Conservation (phyloP, 2,888 invertebrate species). For the Melolontha melolontha region DNA sequence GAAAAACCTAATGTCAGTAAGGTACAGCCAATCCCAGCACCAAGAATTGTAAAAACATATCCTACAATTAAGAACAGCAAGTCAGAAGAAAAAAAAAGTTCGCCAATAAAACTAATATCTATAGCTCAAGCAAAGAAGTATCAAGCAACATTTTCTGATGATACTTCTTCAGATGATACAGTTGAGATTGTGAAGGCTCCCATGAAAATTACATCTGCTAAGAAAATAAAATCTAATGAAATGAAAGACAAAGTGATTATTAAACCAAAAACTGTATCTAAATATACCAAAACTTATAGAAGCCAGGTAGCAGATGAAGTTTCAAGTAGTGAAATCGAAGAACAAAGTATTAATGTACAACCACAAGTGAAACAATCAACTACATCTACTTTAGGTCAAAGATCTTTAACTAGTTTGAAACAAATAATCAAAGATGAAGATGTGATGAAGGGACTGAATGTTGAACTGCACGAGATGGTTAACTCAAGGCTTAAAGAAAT, state of each 20-base stretch:
- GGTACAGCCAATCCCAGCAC: slow-evolving; percentile 7
- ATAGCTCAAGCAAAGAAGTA: not conserved
- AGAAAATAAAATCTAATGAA: not conserved
- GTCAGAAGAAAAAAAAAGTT: not conserved
- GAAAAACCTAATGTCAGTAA: not conserved
- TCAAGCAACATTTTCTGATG: slow-evolving; percentile 11
- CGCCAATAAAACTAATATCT: not conserved
- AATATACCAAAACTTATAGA: not conserved
- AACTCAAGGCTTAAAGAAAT: slow-evolving; percentile 70
- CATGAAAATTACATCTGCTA: not conserved
- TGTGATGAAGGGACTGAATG: slow-evolving; percentile 46
- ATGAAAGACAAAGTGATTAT: not conserved
- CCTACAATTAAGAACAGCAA: not conserved
- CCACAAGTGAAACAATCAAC: slow-evolving; percentile 42
- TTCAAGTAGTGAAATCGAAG: slow-evolving; percentile 15
- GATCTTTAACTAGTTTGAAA: slow-evolving; percentile 52
- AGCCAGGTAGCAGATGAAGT: not conserved
- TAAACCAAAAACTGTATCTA: too few species aligned
- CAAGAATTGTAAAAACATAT: slow-evolving; percentile 12
- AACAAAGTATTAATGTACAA: not conserved
- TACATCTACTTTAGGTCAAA: slow-evolving; percentile 50
- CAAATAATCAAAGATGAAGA: slow-evolving; percentile 47
- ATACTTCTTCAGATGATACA: slow-evolving; percentile 17
- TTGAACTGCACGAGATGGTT: slow-evolving; percentile 59
- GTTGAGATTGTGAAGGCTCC: slow-evolving; percentile 19